Conservation (phyloP, 2,888 invertebrate genomes). For the Acrobasis consociella region DNA sequence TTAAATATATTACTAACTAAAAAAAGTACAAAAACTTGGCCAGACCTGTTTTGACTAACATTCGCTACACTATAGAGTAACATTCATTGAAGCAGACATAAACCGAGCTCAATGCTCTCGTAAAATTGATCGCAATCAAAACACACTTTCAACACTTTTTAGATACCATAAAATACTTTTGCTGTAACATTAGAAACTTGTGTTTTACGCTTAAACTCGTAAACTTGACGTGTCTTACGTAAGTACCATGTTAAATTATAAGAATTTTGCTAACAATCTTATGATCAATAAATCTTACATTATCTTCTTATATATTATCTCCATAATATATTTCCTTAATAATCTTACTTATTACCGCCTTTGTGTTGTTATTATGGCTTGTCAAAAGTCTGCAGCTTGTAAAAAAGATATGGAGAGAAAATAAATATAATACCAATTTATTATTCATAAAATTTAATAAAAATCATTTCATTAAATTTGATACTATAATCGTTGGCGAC, state of each 20-base stretch:
- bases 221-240: conserved; percentile 35
- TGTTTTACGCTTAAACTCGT: conserved; percentile 28
- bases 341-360: too few species aligned
- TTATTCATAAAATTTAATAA: too few species aligned
- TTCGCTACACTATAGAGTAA: conserved; percentile 33
- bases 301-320: too few species aligned
- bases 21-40: too few species aligned
- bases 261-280: conserved; percentile 6
- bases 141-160: conserved; percentile 44
- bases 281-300: too few species aligned
- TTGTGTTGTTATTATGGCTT: too few species aligned
- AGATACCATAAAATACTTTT: conserved; percentile 51
- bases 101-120: conserved; percentile 39
- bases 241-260: conserved; percentile 31
- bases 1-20: too few species aligned
- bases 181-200: conserved; percentile 33
- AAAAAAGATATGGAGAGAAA: not conserved
- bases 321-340: too few species aligned
- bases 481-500: too few species aligned
- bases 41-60: conserved; percentile 15
- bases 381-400: not conserved
- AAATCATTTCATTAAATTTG: too few species aligned
- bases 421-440: not conserved
- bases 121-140: conserved; percentile 51
- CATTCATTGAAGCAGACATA: conserved; percentile 44